Base-by-base conservation (phyloP, 2,797 vertebrate species). In the Neostethus bicornis region DNA sequence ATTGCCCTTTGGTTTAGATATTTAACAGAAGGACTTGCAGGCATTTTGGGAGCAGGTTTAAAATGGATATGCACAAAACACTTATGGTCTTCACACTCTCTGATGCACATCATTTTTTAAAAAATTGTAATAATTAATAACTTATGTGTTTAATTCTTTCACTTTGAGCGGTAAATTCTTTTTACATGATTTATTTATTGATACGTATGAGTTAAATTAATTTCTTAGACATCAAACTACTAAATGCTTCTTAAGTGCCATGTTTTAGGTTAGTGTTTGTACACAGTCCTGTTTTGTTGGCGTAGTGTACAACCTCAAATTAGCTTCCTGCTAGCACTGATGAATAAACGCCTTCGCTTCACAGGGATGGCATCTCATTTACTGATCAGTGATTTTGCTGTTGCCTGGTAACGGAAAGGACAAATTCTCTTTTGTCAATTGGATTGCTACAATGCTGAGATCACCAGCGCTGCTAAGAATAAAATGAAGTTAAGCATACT, bases 31-130 rank as follows among this genome's bases (percentile, higher is more conserved):
- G 93, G 89, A 85, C 77, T 90, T 29, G 86, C 90, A 89, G 90
- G 91, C 59, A 87, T 90, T 66, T 85, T 91, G 82, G 78, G 84
- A 76, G 63, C 89, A 61, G 88, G 80, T 66, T 83, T 92, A 81
- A 67, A 83, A 12, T 86, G 94, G 60, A 88, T 93, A 81, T 16
- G 83, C 92, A 61, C 76, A 73, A 69, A 93, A 93, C 69, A 90
- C 92, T 82, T 96, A 96, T 88, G 91, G 77, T 89, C 86, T 91
- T 92, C 70, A 89, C 91, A 10, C 85, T 93, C 38, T 94, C 93
- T 46, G 92, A 94, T 71, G 84, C 85, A 0, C 87, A 93, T 95
- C 92, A 93, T 46, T 63, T 37, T 61, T 32, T 45, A 54, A 59
- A 41, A 35, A 48, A 57, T 39, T 61, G 63, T 54, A 12, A 50